A percentile compares a stretch with the other conserved stretches of the same genome.
These are phyloP conservation scores for Arbacia lixula DNA, from an alignment of 53 echinoderm and acorn worm genomes.

Conservation along the genomic window DNA sequence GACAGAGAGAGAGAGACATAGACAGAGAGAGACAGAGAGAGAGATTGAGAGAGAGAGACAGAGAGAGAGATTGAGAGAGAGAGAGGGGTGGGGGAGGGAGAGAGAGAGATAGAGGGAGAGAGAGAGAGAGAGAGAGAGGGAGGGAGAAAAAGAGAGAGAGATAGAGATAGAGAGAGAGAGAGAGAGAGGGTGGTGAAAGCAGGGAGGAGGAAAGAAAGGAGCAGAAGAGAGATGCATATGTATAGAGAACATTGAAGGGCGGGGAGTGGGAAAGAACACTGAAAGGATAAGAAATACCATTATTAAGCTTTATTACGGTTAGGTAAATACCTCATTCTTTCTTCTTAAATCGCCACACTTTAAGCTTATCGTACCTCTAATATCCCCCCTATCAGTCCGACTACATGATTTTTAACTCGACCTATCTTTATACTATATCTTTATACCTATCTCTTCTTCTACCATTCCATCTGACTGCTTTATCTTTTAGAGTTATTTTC, in stretches of 20 bases:
- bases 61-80: not conserved
- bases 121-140: not conserved
- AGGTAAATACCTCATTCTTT: not conserved
- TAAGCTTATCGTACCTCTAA: not conserved
- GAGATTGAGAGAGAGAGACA: not conserved
- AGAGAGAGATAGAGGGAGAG: not conserved
- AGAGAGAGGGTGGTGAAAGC: not conserved
- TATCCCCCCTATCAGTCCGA: not conserved
- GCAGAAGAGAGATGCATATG: not conserved
- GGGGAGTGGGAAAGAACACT: not conserved
- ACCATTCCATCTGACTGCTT: too few species aligned
- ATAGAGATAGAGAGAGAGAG: not conserved
- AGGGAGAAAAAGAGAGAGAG: too few species aligned
- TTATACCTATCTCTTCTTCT: too few species aligned
- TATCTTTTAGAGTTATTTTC: too few species aligned
- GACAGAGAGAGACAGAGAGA: not conserved
- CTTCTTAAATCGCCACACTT: not conserved
- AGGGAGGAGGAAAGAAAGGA: not conserved
- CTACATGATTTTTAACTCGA: too few species aligned
- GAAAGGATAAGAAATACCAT: not conserved
- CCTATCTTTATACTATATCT: too few species aligned
- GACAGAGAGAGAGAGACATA: not conserved
- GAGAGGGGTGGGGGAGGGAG: not conserved
- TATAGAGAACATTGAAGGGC: not conserved
- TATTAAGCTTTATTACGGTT: too few species aligned